Evolutionary conservation across 2,888 invertebrate genomes (phyloP), one percentile per base, ranked within the genome.

Genomic region (Esperia sulphurella): DNA sequence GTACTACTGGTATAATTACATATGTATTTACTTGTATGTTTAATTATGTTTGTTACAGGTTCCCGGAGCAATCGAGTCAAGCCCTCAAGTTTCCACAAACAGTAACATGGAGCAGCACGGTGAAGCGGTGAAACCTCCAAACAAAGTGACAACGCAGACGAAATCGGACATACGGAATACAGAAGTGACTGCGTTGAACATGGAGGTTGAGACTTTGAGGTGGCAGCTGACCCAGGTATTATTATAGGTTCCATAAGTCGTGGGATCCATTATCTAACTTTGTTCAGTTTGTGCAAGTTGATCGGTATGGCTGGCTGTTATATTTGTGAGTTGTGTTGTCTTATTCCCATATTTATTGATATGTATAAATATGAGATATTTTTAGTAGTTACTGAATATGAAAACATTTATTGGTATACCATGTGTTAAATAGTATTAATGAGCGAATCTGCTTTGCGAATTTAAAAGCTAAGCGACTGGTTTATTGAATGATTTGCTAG

Each of bases 191-290:
- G 91, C 91, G 29, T 82, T 93, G 41, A 93, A 94, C 63, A 91
- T 92, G 61, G 93, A 93, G 72, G 91, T 94, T 41, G 92, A 93
- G 64, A 93, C 93, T 10, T 81, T 94, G 53, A 91, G 93, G 68
- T 94, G 94, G 94, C 94, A 94, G 70, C 75, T 94, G 41, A 92
- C 92, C 75, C 94, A 94, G 92, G 94, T 94, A 86, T 58, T 45
- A 21, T 5, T 21, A 21, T 3, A 21, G 21, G 5, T 21, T 21
- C 21, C 2, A 3, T 21, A 21, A 2, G 5, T 21, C 21, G 5
- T 21, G 21, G 5, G 5, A n/a, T n/a, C n/a, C 21, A 21, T 5
- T 3, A 21, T 3, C 21, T 5, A n/a, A 21, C 21, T 21, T 21
- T 21, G 21, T 21, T 21, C 21, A 21, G 5, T 21, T 21, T 33